Evolutionary conservation across 1,140 invertebrate genomes (phyloP).

Genomic region (Drosophila pectinifera): DNA sequence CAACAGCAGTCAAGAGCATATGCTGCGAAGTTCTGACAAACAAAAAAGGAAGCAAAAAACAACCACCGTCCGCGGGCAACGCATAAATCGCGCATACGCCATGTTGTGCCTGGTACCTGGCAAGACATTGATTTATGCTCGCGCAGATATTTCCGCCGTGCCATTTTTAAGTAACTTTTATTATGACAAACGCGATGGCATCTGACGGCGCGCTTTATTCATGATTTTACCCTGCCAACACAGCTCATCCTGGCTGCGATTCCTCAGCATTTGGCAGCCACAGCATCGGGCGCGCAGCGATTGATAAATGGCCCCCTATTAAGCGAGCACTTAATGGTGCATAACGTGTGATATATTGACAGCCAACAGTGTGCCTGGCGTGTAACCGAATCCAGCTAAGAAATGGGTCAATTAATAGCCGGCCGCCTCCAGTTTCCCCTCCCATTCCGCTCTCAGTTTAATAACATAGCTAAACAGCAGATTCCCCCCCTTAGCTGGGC

Average conservation of each 20-base stretch:
- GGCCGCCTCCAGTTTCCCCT: neutral
- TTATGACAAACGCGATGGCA: slow-evolving; percentile 54
- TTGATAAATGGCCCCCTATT: slow-evolving; percentile 58
- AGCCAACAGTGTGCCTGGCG: slow-evolving; percentile 38
- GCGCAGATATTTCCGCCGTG: slow-evolving; percentile 44
- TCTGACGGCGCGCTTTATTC: slow-evolving; percentile 25
- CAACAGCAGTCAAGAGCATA: neutral
- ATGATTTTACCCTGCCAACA: slow-evolving; percentile 26
- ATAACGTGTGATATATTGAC: slow-evolving; percentile 62
- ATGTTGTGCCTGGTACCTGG: slow-evolving; percentile 44
- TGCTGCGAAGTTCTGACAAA: slow-evolving; percentile 3
- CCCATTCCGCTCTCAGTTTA: neutral
- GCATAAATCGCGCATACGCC: slow-evolving; percentile 54
- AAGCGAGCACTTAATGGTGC: slow-evolving; percentile 60
- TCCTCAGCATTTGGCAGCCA: slow-evolving; percentile 42
- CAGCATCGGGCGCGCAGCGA: slow-evolving; percentile 8
- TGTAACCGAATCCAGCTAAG: slow-evolving; percentile 12
- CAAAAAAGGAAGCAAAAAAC: neutral
- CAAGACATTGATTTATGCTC: slow-evolving; percentile 56
- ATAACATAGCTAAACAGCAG: neutral
- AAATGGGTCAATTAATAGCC: slow-evolving; percentile 51
- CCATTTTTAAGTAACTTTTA: slow-evolving; percentile 66
- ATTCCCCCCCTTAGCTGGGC: too few species aligned
- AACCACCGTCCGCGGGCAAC: slow-evolving; percentile 14
- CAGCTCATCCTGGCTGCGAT: slow-evolving; percentile 26